Evolutionary conservation across 2,113 vertebrate genomes (phyloP), one percentile per base, ranked within the genome.

Genomic region (Saccopteryx bilineata): DNA sequence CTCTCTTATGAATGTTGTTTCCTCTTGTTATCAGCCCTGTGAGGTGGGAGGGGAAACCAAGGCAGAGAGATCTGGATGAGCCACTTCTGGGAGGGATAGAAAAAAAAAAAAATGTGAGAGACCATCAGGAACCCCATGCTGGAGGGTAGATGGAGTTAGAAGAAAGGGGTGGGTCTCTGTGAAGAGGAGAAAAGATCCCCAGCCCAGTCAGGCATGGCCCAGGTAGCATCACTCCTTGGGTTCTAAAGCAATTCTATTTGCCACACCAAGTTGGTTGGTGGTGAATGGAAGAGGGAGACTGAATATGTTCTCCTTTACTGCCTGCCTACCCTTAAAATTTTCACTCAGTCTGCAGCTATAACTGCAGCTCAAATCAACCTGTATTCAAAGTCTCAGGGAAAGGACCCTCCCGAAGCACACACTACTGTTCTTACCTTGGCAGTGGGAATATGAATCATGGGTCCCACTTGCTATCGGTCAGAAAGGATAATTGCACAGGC

Each of bases 11-110:
- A 39, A 9, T 15, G 8, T 54, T 50, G 19, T 84, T 94, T 76
- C 33, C 15, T 93, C 89, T 82, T 56, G 71, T 85, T 94, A 24
- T 94, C 48, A 46, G 46, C n/a, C 7, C 14, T 84, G n/a, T 71
- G 69, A 74, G 31, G 33, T 68, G 23, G 80, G 61, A 93, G 50
- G 46, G 69, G 78, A 96, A 86, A 96, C 58, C 24, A 83, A 97
- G 95, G 78, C 91, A 96, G 39, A 93, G 54, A 87, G 61, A 8
- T 84, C 72, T 78, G 31, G 14, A 26, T 75, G 23, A 48, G 14
- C 28, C 2, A 50, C 48, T 93, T 89, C 78, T 86, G 56, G 82
- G 76, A 93, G 23, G 66, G 33, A 65, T 83, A 89, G 28, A 26
- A 88, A 74, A 89, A 56, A 15, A 50, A 6, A 56, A 68, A 39